Base-by-base conservation (phyloP, 2,113 vertebrate genomes). In the Dipodomys merriami region DNA sequence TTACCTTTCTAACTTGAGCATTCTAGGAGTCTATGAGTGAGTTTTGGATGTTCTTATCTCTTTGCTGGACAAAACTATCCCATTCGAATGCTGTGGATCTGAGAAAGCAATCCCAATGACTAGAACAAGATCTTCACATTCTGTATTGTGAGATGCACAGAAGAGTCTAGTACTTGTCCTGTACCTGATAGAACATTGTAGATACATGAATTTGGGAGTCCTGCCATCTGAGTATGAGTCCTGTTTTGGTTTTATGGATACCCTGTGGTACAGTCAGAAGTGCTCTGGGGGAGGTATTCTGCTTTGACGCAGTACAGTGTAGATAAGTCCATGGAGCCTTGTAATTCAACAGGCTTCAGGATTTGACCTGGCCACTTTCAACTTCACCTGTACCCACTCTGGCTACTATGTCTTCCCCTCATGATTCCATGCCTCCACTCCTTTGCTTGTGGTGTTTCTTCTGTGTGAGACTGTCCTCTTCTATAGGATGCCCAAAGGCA, bases 31-130 rank as follows among this genome's bases (percentile, higher is more conserved):
- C 19, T 73, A 10, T 68, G 53, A 39, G 23, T 67, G 79, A 65
- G 1, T 85, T 93, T 91, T 74, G n/a, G 33, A 72, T 64, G 29
- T 13, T 72, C n/a, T 73, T 22, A 5, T 89, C 11, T 19, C 25
- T 65, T 83, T 95, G 74, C 33, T 53, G 30, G 30, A 35, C 9
- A 82, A 84, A 86, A 91, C 86, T 27, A 67, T 76, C 9, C 11
- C 12, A 78, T 30, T 84, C 83, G 7, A 62, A 60, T 91, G 33
- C 25, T 64, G 78, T 39, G 29, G 69, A 69, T 4, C 30, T 84
- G 60, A 78, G 39, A 87, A 96, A 86, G 44, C 65, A 89, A 78
- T 74, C 29, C 10, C 22, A 33, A 7, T 33, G 72, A 77, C 86
- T 67, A 53, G 68, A 88, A 35, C 18, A 76, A 84, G 23, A 19